A percentile compares a stretch with the other conserved stretches of the same genome.
Conservation (phyloP, 2,797 vertebrate species). For the Malurus splendens region DNA sequence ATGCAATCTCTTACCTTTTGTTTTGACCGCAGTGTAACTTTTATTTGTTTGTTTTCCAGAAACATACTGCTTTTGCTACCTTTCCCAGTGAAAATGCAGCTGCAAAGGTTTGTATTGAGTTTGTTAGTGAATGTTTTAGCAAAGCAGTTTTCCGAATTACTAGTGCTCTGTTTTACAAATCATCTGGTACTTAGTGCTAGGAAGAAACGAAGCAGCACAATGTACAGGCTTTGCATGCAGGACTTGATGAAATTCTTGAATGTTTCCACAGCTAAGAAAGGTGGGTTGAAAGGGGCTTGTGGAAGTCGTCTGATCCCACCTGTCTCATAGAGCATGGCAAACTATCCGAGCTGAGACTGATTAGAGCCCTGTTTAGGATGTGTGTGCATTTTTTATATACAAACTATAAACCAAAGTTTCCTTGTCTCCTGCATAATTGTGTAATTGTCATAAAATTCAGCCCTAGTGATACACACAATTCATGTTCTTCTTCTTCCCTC, state of each 20-base stretch:
- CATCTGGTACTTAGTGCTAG: background rate
- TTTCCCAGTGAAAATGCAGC: slow-evolving; percentile 85
- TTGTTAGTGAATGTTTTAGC: background rate
- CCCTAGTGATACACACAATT: background rate
- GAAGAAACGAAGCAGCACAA: background rate
- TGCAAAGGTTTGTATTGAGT: slow-evolving; percentile 74
- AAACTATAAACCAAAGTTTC: background rate
- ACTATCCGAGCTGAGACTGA: background rate
- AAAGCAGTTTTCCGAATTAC: background rate
- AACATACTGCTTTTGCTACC: slow-evolving; percentile 91
- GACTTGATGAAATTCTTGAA: background rate
- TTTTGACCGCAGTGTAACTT: background rate
- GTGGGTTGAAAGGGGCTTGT: background rate
- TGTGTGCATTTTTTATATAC: background rate
- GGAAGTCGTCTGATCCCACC: background rate
- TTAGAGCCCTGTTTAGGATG: background rate
- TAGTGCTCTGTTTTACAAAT: rapidly evolving
- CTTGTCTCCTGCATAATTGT: background rate
- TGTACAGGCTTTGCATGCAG: background rate
- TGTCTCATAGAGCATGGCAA: background rate
- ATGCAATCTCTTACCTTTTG: background rate
- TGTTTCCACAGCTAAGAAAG: background rate
- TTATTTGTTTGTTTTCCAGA: slow-evolving; percentile 68
- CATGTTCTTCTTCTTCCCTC: background rate
- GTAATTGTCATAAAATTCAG: background rate